These are phyloP conservation scores for Steinernema khuongi DNA, from an alignment of 1,140 invertebrate species.

Conservation along the genomic window DNA sequence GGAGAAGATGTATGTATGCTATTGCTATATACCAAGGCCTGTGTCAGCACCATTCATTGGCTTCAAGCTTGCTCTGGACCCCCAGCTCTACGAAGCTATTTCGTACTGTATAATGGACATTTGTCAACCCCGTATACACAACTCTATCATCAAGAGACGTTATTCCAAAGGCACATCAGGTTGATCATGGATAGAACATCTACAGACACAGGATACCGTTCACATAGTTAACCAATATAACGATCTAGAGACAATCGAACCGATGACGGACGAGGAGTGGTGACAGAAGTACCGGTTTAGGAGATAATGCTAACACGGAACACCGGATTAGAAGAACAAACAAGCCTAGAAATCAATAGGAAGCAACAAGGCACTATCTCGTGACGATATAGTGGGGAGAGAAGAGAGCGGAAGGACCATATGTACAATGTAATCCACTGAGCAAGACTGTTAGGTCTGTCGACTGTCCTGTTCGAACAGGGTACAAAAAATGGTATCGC, in stretches of 20 bases:
- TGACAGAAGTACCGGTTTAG: not conserved
- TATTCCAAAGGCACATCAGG: constrained; percentile 7
- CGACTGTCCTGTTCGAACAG: too few relatives aligned
- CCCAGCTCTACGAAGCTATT: too few relatives aligned
- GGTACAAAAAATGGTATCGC: not conserved
- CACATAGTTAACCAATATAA: too few relatives aligned
- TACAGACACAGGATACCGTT: too few relatives aligned
- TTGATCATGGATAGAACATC: not conserved
- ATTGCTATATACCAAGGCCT: too few relatives aligned
- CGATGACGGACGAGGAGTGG: too few relatives aligned
- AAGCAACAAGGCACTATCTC: not conserved
- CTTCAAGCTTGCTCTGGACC: too few relatives aligned
- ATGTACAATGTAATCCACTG: not conserved
- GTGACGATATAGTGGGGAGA: not conserved
- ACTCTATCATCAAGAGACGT: not conserved
- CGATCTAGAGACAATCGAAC: too few relatives aligned
- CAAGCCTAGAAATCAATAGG: not conserved
- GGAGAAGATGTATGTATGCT: too few relatives aligned
- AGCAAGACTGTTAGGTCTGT: not conserved
- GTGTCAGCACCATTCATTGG: too few relatives aligned
- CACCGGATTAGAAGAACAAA: not conserved
- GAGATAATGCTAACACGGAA: not conserved
- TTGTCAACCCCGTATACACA: too few relatives aligned
- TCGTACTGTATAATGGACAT: too few relatives aligned
- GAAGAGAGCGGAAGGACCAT: not conserved